Evolutionary conservation across 2,888 invertebrate species (phyloP), one percentile per base, ranked within the genome.

Genomic region (Physocephala rufipes): DNA sequence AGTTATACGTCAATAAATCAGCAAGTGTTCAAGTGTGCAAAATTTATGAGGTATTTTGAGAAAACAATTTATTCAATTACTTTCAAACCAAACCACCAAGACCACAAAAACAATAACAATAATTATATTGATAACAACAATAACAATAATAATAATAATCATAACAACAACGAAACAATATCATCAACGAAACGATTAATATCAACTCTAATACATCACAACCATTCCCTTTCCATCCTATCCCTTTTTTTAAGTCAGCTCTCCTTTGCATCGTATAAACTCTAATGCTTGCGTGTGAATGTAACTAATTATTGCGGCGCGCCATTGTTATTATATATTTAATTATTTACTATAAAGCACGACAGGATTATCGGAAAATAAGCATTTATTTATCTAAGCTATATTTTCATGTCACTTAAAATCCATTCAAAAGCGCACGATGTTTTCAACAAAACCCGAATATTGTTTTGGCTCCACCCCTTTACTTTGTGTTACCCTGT

Each of bases 241-340:
- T n/a, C n/a, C n/a, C n/a, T n/a, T n/a, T n/a, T n/a, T n/a, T n/a
- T n/a, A n/a, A n/a, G n/a, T n/a, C n/a, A n/a, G n/a, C n/a, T n/a
- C n/a, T n/a, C n/a, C n/a, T n/a, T n/a, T n/a, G n/a, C n/a, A 55
- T 74, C 74, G 70, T 74, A 75, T 76, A 73, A 74, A 49, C 26
- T 9, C 4, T 36, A 36, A 4, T 9, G 36, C 4, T 36, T 36
- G 36, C 55, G 55, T 26, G 55, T 74, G 70, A 71, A 59, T 61
- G 58, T 67, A 68, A 74, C 71, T 74, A 74, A 74, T 79, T 71
- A 74, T 67, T 51, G 63, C 73, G 67, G 58, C 64, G 53, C 70
- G 51, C 9, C 72, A 74, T 74, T 70, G 72, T 70, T 68, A 68
- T 61, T 65, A 51, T 74, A 47, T 51, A 68, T 68, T 68, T 72